Evolutionary conservation across 2,888 invertebrate genomes (phyloP).

Genomic region (Adineta ricciae): DNA sequence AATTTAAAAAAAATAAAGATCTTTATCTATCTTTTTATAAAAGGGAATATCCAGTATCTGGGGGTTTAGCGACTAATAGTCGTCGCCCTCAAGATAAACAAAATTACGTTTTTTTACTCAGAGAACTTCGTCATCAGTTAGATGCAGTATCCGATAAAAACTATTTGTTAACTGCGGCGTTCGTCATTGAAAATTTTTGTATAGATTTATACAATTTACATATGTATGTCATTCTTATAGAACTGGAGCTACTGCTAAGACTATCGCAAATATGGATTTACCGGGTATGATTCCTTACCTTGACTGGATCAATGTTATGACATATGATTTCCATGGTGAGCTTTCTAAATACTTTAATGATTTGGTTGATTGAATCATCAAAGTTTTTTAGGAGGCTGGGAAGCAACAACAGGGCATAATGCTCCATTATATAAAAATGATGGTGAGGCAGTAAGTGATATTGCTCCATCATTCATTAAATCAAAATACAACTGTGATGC

Average conservation of each 20-base stretch:
- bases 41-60: conserved; percentile 16
- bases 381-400: neutral
- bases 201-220: no score
- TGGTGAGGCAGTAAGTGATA: neutral
- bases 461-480: neutral
- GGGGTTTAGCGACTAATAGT: neutral
- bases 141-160: neutral
- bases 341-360: no score
- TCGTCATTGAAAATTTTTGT: no score
- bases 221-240: no score
- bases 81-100: neutral
- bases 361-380: no score
- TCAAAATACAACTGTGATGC: conserved; percentile 1
- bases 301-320: conserved; percentile 8
- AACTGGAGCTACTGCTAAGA: neutral
- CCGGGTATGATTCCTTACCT: neutral
- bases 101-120: neutral
- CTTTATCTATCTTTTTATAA: no score
- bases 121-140: neutral
- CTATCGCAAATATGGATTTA: neutral
- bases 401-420: neutral
- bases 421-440: conserved; percentile 6
- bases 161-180: neutral
- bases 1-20: no score
- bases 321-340: conserved; percentile 1